Conservation (phyloP, 2,113 vertebrate genomes). For the Lasiurus cinereus region DNA sequence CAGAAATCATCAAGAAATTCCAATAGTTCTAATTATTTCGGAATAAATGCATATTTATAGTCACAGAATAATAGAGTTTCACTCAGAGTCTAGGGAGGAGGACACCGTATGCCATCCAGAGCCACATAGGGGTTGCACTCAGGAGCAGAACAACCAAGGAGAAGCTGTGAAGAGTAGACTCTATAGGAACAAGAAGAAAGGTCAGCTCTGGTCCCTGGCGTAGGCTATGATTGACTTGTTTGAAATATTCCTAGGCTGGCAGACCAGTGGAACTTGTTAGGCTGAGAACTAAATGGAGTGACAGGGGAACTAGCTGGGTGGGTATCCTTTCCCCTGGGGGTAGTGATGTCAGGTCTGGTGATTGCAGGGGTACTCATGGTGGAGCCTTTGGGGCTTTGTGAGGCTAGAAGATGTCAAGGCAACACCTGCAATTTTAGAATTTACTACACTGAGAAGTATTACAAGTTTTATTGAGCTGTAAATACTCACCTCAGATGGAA, state of each 20-base stretch:
- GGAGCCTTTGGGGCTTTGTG: neutral
- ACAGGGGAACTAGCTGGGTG: neutral
- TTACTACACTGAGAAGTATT: neutral
- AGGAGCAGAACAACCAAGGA: neutral
- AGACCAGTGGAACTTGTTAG: neutral
- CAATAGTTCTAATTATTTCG: neutral
- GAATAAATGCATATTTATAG: neutral
- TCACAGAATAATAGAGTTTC: neutral
- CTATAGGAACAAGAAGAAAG: neutral
- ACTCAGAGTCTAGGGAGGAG: neutral
- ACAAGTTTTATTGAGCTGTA: neutral
- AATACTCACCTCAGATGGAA: neutral
- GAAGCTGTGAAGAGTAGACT: neutral
- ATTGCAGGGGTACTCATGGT: neutral
- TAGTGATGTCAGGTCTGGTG: accelerated
- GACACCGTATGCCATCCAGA: neutral
- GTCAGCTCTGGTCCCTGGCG: neutral
- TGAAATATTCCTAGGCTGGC: neutral
- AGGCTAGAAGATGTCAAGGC: neutral
- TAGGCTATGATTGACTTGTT: neutral
- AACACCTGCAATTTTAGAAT: neutral
- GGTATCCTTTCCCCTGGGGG: neutral
- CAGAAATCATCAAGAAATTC: neutral
- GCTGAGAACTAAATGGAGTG: neutral
- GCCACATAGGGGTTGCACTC: neutral